phyloP scores from a whole-genome alignment of 2,113 vertebrate species.

The Notothenia rossii region DNA sequence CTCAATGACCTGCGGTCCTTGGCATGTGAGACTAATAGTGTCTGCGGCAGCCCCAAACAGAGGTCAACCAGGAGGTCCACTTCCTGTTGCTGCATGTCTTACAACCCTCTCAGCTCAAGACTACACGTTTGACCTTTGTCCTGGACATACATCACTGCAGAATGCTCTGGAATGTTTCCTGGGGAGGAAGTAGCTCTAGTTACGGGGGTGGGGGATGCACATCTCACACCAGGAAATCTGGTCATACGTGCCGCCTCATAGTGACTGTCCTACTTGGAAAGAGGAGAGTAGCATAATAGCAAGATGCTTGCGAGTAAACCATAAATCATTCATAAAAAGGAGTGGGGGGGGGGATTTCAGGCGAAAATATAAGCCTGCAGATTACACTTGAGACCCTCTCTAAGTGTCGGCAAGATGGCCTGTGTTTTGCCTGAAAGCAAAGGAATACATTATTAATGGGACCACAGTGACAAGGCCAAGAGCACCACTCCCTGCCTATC shows the following conservation, averaged over 20 bases:
- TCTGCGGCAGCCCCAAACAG: constrained; percentile 9
- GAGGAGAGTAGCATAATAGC: constrained; percentile 27
- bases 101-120: constrained; percentile 56
- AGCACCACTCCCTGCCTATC: constrained; percentile 37
- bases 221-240: constrained; percentile 65
- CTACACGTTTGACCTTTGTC: constrained; percentile 77
- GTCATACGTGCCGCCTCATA: constrained; percentile 42
- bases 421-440: constrained; percentile 73
- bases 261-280: constrained; percentile 35
- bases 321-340: constrained; percentile 71
- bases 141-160: constrained; percentile 74
- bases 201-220: constrained; percentile 48
- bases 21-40: constrained; percentile 49
- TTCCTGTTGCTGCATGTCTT: constrained; percentile 61
- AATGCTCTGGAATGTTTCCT: constrained; percentile 76
- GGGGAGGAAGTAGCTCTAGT: constrained; percentile 67
- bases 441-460: constrained; percentile 77
- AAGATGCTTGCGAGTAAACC: constrained; percentile 61
- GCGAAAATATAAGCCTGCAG: constrained; percentile 26
- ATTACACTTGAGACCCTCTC: constrained; percentile 38
- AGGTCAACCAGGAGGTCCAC: constrained; percentile 42
- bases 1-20: constrained; percentile 7
- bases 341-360: constrained; percentile 28
- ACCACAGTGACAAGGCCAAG: constrained; percentile 43
- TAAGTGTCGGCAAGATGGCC: constrained; percentile 41